Evolutionary conservation across 2,797 vertebrate genomes (phyloP).

Genomic region (Tamandua tetradactyla): DNA sequence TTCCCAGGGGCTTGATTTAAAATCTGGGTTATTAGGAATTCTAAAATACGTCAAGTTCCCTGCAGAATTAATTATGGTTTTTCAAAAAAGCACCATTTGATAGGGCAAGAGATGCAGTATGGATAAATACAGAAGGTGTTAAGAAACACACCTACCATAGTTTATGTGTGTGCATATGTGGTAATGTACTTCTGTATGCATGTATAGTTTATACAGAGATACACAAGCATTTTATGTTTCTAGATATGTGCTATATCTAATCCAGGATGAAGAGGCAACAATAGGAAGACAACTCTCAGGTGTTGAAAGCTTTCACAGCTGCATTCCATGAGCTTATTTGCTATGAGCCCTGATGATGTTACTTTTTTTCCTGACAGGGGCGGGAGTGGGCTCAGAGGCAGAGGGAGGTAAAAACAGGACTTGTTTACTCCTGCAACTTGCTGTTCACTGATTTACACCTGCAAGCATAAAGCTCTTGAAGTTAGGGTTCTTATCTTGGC

Average conservation of each 20-base stretch:
- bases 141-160: background rate
- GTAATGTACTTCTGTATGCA: background rate
- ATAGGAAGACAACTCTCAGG: background rate
- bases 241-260: background rate
- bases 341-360: background rate
- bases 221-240: background rate
- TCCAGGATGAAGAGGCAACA: background rate
- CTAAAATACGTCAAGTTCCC: constrained; percentile 14
- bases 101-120: background rate
- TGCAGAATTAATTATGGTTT: background rate
- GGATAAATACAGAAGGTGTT: background rate
- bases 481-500: background rate
- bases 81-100: background rate
- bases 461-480: background rate
- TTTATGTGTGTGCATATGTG: background rate
- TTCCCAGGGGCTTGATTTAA: constrained; percentile 41
- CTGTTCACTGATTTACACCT: background rate
- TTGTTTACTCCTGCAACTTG: background rate
- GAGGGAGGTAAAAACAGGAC: background rate
- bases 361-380: background rate
- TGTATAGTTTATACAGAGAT: background rate
- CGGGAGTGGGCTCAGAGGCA: background rate
- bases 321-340: background rate
- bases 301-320: background rate
- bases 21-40: constrained; percentile 44